A percentile compares a stretch with the other conserved stretches of the same genome.
Conservation (phyloP, 2,113 vertebrate species). For the Abramis brama region DNA sequence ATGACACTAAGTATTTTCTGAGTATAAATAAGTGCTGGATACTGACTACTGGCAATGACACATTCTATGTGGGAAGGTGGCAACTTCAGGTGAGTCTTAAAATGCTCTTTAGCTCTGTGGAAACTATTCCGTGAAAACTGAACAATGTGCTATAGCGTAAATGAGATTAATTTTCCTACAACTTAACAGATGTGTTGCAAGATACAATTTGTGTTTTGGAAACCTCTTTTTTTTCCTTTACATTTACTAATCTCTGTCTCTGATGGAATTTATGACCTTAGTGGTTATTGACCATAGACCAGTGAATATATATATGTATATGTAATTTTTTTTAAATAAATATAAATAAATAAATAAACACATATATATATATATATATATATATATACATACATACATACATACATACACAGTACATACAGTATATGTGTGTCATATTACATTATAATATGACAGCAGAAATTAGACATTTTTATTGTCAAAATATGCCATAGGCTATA, state of each 20-base stretch:
- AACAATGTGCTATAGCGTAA: background rate
- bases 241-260: background rate
- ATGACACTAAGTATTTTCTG: constrained; percentile 34
- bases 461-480: background rate
- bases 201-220: background rate
- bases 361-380: no score
- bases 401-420: no score
- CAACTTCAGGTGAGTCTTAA: constrained; percentile 55
- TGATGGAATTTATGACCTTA: background rate
- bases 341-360: no score
- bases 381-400: no score
- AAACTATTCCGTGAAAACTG: background rate
- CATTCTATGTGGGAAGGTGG: constrained; percentile 31
- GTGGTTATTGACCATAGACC: background rate
- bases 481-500: background rate
- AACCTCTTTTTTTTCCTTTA: background rate
- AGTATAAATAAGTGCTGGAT: constrained; percentile 56
- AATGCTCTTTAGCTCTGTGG: background rate
- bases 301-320: background rate
- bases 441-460: background rate
- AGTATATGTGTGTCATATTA: no score
- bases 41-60: constrained; percentile 19
- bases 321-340: no score
- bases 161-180: background rate
- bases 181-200: background rate